These are phyloP conservation scores for Tamias sibiricus DNA, from an alignment of 2,113 vertebrate species.

Conservation along the genomic window DNA sequence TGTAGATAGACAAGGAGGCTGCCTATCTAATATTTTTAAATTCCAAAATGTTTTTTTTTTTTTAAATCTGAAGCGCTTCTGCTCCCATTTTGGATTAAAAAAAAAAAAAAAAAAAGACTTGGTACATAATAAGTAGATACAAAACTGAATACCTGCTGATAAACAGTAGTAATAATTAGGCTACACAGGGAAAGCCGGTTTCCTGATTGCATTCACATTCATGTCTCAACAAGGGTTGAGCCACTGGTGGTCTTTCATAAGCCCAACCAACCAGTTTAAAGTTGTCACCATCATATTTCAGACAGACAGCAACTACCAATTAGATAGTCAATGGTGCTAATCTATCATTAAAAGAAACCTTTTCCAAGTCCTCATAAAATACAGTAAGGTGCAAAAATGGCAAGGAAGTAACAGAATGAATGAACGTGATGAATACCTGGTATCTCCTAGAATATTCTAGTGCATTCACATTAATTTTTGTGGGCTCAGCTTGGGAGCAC, in stretches of 20 bases:
- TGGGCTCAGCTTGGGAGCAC: constrained; percentile 1
- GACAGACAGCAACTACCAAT: not conserved
- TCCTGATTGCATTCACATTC: constrained; percentile 15
- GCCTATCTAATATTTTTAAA: not conserved
- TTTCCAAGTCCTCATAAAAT: constrained; percentile 8
- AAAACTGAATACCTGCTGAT: not conserved
- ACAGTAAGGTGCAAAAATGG: not conserved
- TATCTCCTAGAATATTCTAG: not conserved
- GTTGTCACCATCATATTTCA: not conserved
- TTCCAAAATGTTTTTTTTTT: not conserved
- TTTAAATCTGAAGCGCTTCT: not conserved
- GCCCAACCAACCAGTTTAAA: not conserved
- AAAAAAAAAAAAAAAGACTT: too few species aligned
- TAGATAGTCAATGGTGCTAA: not conserved
- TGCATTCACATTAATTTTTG: not conserved
- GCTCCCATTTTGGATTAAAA: not conserved
- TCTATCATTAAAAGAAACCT: not conserved
- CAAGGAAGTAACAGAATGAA: not conserved
- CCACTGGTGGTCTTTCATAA: constrained; percentile 48
- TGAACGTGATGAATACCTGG: not conserved
- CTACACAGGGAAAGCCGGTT: not conserved
- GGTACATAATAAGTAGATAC: not conserved
- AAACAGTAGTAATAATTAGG: not conserved
- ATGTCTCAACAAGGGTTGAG: constrained; percentile 34
- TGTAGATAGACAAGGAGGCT: not conserved